Conservation (phyloP, 2,797 vertebrate species). For the Tauraco hartlaubi region DNA sequence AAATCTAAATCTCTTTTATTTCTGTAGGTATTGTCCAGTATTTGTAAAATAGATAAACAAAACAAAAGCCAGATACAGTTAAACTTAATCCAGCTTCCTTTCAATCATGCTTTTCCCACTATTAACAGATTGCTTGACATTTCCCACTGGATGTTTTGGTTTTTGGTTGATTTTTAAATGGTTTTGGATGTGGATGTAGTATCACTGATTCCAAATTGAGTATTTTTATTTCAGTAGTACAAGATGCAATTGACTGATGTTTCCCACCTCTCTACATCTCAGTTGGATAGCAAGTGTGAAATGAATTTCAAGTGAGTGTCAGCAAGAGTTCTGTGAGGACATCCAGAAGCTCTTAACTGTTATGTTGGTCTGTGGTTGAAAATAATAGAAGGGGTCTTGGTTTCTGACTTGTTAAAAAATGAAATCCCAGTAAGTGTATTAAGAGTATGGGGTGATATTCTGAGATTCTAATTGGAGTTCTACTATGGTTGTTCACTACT, state of each 20-base stretch:
- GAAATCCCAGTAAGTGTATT: too few relatives aligned
- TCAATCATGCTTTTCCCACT: background rate
- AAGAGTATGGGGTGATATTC: background rate
- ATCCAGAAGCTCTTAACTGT: background rate
- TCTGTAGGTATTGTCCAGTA: background rate
- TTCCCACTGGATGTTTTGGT: background rate
- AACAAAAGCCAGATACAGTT: background rate
- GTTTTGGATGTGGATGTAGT: background rate
- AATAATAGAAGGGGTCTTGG: background rate
- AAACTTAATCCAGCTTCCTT: background rate
- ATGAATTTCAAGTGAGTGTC: background rate
- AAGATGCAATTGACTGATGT: background rate
- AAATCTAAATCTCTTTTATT: background rate
- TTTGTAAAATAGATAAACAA: background rate
- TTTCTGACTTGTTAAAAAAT: background rate
- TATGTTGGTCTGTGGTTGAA: background rate
- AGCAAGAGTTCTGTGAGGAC: background rate
- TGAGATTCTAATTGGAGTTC: background rate
- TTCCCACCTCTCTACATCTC: background rate
- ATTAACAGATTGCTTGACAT: background rate
- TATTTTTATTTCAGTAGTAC: background rate
- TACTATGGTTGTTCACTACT: background rate
- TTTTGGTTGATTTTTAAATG: background rate
- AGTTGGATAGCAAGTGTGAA: background rate
- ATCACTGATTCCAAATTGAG: background rate